Evolutionary conservation across 2,888 invertebrate genomes (phyloP), one percentile per base, ranked within the genome.

Genomic region (Plagodis dolabraria): DNA sequence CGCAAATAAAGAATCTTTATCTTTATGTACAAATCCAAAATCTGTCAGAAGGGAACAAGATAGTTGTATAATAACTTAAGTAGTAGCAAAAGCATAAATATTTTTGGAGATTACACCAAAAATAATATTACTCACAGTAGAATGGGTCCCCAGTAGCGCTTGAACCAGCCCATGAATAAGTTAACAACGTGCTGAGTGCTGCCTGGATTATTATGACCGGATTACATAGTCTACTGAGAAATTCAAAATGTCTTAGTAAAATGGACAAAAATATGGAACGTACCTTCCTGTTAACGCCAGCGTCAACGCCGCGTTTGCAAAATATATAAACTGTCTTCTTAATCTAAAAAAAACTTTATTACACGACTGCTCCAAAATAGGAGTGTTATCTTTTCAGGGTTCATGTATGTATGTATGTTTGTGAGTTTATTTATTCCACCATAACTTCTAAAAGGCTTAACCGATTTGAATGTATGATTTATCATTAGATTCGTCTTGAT

Each of bases 71-170:
- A 22, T 22, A 2, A 22, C 22, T 22, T 22, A 22, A 1, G 22
- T 22, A 22, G 22, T 22, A 2, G 2, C 22, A 22, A 22, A 22
- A 22, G 38, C 49, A 22, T 49, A n/a, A n/a, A n/a, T n/a, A n/a
- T 10, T 33, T n/a, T 36, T 34, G n/a, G 5, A 33, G 43, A 44
- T 49, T 2, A 1, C 22, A 22, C 22, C 22, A 22, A 2, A 22
- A 22, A 22, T 22, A 22, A 22, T 22, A 22, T 2, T 22, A 22
- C 22, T 22, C 22, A 43, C 50, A 47, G 63, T 67, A 69, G 71
- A 74, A 74, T 74, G 71, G 72, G 71, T n/a, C 71, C 72, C 68
- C 70, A 63, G 65, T 63, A 63, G 68, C 69, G 69, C 57, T 68
- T 58, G 54, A 70, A 71, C 68, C 66, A 63, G 60, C 65, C 52